Percentiles rank a stretch among this genome's conserved stretches.
Evolutionary conservation across 2,113 vertebrate species (phyloP).

Genomic region (Piaya cayana): DNA sequence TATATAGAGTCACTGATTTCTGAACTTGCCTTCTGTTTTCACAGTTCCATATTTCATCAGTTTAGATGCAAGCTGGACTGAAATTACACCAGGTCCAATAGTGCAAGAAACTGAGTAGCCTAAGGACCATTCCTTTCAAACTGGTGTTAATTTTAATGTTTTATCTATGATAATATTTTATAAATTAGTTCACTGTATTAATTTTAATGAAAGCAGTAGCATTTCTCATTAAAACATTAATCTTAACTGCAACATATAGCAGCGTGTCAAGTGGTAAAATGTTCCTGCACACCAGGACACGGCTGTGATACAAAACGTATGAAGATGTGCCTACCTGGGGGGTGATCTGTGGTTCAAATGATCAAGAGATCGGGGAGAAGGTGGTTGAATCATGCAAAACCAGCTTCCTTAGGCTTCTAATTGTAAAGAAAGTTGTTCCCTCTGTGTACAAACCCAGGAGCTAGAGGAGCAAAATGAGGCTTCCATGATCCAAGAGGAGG

Average conservation of each 20-base stretch:
- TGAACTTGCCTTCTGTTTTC: background rate
- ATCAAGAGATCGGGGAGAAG: background rate
- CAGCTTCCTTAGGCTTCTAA: too few relatives aligned
- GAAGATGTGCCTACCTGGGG: rapidly evolving
- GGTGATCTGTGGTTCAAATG: background rate
- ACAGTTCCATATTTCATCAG: background rate
- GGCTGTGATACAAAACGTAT: background rate
- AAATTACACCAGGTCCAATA: background rate
- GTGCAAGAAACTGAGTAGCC: background rate
- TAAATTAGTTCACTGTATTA: background rate
- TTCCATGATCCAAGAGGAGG: too few relatives aligned
- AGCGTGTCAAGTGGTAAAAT: background rate
- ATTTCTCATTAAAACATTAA: background rate
- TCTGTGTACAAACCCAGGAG: too few relatives aligned
- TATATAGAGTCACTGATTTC: background rate
- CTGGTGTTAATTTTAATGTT: background rate
- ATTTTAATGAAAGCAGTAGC: background rate
- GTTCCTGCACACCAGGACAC: background rate
- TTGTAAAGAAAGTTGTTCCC: too few relatives aligned
- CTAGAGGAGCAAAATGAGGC: too few relatives aligned
- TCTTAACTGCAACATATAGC: background rate
- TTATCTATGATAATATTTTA: background rate
- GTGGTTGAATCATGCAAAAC: background rate
- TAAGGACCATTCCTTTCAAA: background rate
- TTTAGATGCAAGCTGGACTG: background rate